Base-by-base conservation (phyloP, 2,113 vertebrate genomes). In the Microtus ochrogaster region DNA sequence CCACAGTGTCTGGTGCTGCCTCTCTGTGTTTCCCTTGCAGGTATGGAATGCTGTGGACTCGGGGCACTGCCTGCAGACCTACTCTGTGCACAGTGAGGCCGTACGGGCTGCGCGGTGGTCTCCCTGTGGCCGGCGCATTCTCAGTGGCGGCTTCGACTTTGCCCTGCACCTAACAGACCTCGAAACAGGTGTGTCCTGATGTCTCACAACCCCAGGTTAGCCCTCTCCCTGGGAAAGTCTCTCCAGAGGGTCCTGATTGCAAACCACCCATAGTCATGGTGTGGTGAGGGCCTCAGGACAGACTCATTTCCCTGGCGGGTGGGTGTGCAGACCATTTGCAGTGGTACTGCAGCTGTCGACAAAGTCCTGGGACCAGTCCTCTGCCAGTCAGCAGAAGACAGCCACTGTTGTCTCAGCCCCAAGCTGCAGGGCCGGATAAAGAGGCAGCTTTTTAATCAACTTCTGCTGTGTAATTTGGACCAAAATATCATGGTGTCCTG, bases 101-200 rank as follows among this genome's bases (percentile, higher is more conserved):
- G 99, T 99, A 90, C 99, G 99, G 82, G 99, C 99, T 10, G 99
- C 99, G 66, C 98, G 17, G 33, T 99, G 99, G 99, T 99, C 99
- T 0, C 98, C 98, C 36, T 99, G 99, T 66, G 99, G 99, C 95
- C 99, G 94, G 89, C 98, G 97, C 72, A 97, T 99, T 96, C 99
- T 99, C 97, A 99, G 99, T 0, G 99, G 99, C 0, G 99, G 99
- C 82, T 99, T 99, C 86, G 99, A 99, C 98, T 99, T 99, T 33
- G 98, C 96, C n/a, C 97, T 99, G 79, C 98, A 98, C 96, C 96
- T 99, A 89, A 99, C 99, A 24, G 99, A 99, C 91, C 98, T 99
- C 6, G 99, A 99, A 98, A 99, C 99, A 96, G 99, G 99, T 99
- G 97, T 5, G 96, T 93, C 73, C 73, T 33, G 30, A 36, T 66